phyloP scores from a whole-genome alignment of 2,797 vertebrate genomes.

The Furcifer pardalis region DNA sequence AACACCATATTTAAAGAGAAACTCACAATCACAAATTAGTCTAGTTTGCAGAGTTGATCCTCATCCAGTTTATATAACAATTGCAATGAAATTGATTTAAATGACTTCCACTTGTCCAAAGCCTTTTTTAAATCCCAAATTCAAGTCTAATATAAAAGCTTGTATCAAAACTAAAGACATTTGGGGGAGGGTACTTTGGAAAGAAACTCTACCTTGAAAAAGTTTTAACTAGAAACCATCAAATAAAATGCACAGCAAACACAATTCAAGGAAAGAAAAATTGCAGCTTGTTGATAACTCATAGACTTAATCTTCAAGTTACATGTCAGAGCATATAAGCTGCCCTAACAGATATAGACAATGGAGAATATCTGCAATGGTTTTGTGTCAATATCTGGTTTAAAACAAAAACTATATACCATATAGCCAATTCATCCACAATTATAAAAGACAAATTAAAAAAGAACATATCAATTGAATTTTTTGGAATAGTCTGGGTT shows the following conservation, averaged over 20 bases:
- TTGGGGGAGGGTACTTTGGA: not conserved
- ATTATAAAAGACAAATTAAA: not conserved
- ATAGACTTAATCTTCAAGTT: not conserved
- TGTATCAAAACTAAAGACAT: conserved; percentile 1
- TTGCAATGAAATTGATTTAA: not conserved
- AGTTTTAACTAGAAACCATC: not conserved
- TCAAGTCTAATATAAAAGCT: not conserved
- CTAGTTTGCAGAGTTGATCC: not conserved
- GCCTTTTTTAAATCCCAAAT: not conserved
- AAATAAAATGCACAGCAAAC: not conserved
- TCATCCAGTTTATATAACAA: not conserved
- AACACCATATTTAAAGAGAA: too few relatives aligned
- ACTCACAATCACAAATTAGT: too few relatives aligned
- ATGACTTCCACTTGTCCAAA: not conserved
- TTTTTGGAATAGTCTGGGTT: too few relatives aligned
- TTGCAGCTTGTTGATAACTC: not conserved
- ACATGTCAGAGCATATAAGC: not conserved
- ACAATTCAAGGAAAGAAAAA: not conserved
- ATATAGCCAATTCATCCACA: not conserved
- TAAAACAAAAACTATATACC: not conserved
- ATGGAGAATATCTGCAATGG: not conserved
- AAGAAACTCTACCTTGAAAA: not conserved
- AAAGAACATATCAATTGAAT: too few relatives aligned
- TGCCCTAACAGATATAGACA: not conserved
- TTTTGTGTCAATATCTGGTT: not conserved